These are phyloP conservation scores for Ips nitidus DNA, from an alignment of 1,140 invertebrate species.

Conservation along the genomic window DNA sequence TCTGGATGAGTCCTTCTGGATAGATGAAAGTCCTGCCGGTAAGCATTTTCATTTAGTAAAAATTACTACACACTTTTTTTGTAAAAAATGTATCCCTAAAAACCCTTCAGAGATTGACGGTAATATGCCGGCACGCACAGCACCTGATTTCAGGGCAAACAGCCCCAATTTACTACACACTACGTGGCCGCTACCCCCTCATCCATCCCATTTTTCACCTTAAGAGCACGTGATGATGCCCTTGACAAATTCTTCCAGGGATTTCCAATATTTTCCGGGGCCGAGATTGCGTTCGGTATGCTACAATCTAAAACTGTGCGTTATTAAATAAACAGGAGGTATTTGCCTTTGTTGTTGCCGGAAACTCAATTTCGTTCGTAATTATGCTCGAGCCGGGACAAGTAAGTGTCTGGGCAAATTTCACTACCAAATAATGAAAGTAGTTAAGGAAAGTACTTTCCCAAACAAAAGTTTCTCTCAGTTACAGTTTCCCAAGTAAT, in stretches of 20 bases:
- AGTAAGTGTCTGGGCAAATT: not conserved
- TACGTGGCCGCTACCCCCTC: slow-evolving; percentile 15
- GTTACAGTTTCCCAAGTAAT: not conserved
- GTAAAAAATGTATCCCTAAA: not conserved
- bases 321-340: not conserved
- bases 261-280: slow-evolving; percentile 3
- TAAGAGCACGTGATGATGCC: slow-evolving; percentile 16
- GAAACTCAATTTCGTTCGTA: slow-evolving; percentile 2
- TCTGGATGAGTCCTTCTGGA: slow-evolving; percentile 88
- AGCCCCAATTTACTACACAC: slow-evolving; percentile 20
- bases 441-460: not conserved
- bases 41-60: slow-evolving; percentile 53
- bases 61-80: not conserved
- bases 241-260: slow-evolving; percentile 14
- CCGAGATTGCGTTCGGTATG: slow-evolving; percentile 4
- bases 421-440: slow-evolving; percentile 1
- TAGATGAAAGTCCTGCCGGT: slow-evolving; percentile 85
- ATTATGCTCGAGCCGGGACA: not conserved
- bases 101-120: slow-evolving; percentile 1
- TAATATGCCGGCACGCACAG: slow-evolving; percentile 19
- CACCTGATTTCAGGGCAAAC: slow-evolving; percentile 26
- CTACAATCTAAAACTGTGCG: not conserved
- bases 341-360: not conserved
- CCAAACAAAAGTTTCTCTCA: not conserved
- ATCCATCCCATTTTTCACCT: slow-evolving; percentile 12